phyloP scores from a whole-genome alignment of 2,797 vertebrate species.

The Tympanoctomys barrerae region DNA sequence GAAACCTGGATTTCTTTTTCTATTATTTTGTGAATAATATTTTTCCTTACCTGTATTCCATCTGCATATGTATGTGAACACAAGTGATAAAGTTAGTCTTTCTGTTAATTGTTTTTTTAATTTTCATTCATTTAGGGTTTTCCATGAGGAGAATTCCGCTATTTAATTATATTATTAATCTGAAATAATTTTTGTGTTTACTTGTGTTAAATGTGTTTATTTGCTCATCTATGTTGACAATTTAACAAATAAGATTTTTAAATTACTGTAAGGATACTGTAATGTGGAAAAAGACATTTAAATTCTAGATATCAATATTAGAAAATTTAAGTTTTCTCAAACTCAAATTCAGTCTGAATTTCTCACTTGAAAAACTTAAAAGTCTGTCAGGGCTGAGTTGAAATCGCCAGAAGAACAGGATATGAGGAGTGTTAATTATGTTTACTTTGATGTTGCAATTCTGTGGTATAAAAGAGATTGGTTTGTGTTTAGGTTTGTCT shows the following conservation, averaged over 20 bases:
- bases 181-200: background rate
- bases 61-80: background rate
- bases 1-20: background rate
- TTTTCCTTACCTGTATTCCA: background rate
- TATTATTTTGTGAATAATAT: background rate
- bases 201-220: background rate
- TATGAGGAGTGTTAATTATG: constrained; percentile 48
- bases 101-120: background rate
- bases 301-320: background rate
- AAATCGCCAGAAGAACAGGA: constrained; percentile 1
- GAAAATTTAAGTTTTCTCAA: background rate
- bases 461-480: constrained; percentile 59
- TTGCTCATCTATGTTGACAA: background rate
- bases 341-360: background rate
- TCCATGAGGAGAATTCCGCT: background rate
- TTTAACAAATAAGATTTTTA: background rate
- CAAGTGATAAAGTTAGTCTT: background rate
- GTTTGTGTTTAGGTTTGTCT: constrained; percentile 68
- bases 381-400: background rate
- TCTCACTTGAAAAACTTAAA: background rate
- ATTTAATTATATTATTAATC: background rate
- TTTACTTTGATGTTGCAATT: constrained; percentile 66
- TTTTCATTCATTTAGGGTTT: background rate
- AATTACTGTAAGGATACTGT: background rate
- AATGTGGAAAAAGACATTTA: background rate